Evolutionary conservation across 2,113 vertebrate genomes (phyloP).

Genomic region (Podiceps cristatus): DNA sequence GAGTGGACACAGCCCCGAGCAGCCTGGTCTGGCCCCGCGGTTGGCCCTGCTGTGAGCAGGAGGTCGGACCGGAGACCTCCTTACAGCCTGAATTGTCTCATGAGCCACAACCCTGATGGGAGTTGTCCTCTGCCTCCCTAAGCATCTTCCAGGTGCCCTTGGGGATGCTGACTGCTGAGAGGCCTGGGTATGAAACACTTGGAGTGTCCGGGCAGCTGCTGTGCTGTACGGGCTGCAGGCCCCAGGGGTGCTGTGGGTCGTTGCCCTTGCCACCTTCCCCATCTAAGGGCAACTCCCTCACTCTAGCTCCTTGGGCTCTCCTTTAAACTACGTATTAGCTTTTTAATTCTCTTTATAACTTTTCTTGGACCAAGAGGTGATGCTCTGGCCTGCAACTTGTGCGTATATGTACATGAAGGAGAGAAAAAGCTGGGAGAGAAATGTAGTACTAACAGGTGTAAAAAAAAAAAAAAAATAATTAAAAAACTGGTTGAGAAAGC

Average conservation of each 20-base stretch:
- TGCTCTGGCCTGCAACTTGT: background rate
- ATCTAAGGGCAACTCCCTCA: background rate
- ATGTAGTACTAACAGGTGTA: background rate
- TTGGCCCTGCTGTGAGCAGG: background rate
- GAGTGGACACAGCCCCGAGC: background rate
- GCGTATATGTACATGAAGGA: background rate
- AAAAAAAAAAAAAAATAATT: background rate
- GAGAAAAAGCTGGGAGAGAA: background rate
- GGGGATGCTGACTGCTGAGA: background rate
- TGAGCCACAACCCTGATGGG: background rate
- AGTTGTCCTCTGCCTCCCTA: fast-evolving
- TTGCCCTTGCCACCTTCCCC: background rate
- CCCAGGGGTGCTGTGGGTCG: background rate
- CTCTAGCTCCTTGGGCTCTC: background rate
- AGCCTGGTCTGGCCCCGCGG: background rate
- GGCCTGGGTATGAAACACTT: background rate
- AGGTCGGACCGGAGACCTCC: background rate
- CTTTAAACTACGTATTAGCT: background rate
- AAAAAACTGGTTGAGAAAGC: background rate
- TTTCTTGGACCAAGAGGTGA: background rate
- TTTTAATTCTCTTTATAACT: background rate
- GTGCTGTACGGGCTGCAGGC: background rate
- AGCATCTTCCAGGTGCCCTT: background rate
- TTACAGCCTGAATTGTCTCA: background rate
- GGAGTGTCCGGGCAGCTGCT: background rate